Conservation (phyloP, 1,140 invertebrate genomes). For the Apis laboriosa region DNA sequence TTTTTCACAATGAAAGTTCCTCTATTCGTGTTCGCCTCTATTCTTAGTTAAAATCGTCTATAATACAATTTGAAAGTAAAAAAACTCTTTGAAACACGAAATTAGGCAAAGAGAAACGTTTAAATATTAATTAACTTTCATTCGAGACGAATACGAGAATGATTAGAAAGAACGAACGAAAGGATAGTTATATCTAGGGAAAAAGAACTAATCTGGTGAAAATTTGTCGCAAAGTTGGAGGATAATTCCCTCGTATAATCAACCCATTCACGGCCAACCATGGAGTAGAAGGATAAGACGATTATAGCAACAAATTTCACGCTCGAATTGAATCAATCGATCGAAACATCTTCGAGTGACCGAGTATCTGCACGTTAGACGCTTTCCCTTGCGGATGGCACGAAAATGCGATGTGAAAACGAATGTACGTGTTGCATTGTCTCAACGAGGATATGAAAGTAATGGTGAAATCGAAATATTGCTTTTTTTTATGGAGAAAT, state of each 20-base stretch:
- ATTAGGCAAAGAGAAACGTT: background rate
- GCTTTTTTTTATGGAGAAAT: no score
- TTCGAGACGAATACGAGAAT: no score
- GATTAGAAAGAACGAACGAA: rapidly evolving
- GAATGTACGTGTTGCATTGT: background rate
- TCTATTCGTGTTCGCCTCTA: no score
- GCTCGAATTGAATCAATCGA: background rate
- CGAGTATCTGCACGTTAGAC: background rate
- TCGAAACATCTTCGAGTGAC: background rate
- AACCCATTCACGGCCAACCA: background rate
- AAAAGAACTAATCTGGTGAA: background rate
- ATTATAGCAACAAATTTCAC: conserved; percentile 24
- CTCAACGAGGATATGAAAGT: no score
- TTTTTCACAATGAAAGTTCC: no score
- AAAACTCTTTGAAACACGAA: background rate
- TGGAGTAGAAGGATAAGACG: no score
- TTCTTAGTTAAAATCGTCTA: no score
- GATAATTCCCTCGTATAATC: background rate
- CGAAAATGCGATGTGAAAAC: background rate
- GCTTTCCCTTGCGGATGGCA: background rate
- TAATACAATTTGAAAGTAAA: background rate
- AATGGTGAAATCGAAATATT: background rate
- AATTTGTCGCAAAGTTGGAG: background rate
- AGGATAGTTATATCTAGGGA: background rate
- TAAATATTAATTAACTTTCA: background rate